Base-by-base conservation (phyloP, 2,113 vertebrate species). In the Anoplopoma fimbria region DNA sequence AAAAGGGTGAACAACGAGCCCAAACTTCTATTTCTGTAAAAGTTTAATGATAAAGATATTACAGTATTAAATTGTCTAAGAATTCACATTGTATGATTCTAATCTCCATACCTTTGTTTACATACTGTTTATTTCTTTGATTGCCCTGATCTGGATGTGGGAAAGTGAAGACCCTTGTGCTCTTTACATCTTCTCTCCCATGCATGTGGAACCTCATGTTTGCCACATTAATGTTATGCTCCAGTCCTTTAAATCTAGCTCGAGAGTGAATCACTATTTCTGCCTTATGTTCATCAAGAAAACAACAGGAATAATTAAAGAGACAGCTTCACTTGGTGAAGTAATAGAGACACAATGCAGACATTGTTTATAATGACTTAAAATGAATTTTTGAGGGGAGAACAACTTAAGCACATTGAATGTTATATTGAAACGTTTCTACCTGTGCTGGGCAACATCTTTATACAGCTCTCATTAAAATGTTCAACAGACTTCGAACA, bases 291-390 rank as follows among this genome's bases (percentile, higher is more conserved):
- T 55, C 4, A 38, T 47, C 21, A 47, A 49, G n/a, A 55, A 51
- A 79, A 67, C 25, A 71, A 53, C 10, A 45, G 33, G 53, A 71
- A 58, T 49, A 40, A 84, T 71, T 68, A 36, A 47, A 60, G 8
- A 31, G 23, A 25, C 33, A 63, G 29, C 47, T 55, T 69, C 3
- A 33, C 40, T 27, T 17, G 2, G 23, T 31, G 17, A 12, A 29
- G 34, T 55, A 6, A 71, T 58, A 25, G 36, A 81, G 53, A 71
- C 73, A 74, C 4, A 86, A 79, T 76, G 62, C 49, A 70, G 71
- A 34, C 69, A 27, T 36, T 53, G 68, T 77, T 82, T 74, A 47
- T 4, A 57, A 10, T 55, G 33, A 87, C n/a, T n/a, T n/a, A n/a
- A n/a, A n/a, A n/a, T n/a, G n/a, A n/a, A n/a, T n/a, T n/a, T n/a